Evolutionary conservation across 1,140 invertebrate species (phyloP).

Genomic region (Drosophila sproati): DNA sequence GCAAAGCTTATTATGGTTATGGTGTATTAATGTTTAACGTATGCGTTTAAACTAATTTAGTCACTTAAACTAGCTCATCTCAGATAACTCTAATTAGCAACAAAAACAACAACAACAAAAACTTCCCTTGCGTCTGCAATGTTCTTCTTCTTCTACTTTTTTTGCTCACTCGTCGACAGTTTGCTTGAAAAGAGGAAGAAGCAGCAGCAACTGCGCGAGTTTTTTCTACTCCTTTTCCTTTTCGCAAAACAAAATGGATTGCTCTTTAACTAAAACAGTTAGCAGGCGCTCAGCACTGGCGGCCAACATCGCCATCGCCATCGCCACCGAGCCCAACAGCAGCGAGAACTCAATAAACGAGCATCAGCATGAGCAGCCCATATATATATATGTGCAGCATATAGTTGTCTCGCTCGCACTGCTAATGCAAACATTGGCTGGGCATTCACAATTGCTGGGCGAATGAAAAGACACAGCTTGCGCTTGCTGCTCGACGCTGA

Average conservation of each 20-base stretch:
- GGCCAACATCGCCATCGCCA: constrained; percentile 13
- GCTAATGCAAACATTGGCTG: background rate
- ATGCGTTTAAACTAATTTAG: background rate
- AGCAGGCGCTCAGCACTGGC: constrained; percentile 64
- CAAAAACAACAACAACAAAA: background rate
- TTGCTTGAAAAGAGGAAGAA: constrained; percentile 1
- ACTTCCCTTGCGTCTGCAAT: background rate
- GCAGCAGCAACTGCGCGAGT: constrained; percentile 18
- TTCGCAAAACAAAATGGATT: constrained; percentile 84
- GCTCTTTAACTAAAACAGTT: constrained; percentile 84
- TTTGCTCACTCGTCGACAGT: constrained; percentile 6
- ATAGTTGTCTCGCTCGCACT: constrained; percentile 58
- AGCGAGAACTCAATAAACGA: constrained; percentile 50
- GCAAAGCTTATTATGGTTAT: constrained; percentile 14
- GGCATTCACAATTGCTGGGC: constrained; percentile 35
- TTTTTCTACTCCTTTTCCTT: constrained; percentile 74
- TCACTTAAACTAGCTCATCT: background rate
- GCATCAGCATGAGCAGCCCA: background rate
- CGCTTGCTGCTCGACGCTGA: constrained; percentile 17
- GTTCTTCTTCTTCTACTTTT: background rate
- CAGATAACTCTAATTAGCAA: background rate
- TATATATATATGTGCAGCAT: constrained; percentile 29
- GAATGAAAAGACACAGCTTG: constrained; percentile 23
- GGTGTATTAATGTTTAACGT: too few species aligned
- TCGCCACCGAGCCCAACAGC: background rate